Evolutionary conservation across 2,888 invertebrate genomes (phyloP), one percentile per base, ranked within the genome.

Genomic region (Psylliodes chrysocephalus): DNA sequence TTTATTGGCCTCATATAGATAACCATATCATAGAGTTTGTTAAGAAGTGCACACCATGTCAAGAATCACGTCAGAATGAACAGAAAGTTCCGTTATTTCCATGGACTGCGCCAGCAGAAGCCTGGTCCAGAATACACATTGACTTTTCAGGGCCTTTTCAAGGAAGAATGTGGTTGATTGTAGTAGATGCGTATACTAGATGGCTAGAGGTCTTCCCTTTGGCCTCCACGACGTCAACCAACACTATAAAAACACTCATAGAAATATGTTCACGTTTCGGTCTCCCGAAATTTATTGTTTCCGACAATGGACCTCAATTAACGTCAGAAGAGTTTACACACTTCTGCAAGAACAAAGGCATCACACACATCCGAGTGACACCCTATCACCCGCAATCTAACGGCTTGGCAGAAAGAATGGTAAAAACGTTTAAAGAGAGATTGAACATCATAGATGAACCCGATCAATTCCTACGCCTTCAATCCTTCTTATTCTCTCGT

Each of bases 91-190:
- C n/a, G n/a, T n/a, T n/a, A 10, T 67, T 60, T 62, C 63, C 63
- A 1, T 71, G 69, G 62, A 40, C 42, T 14, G 53, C 63, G 35
- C 60, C 67, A 35, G 28, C 71, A 5, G 67, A 71, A 64, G n/a
- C 62, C 60, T 70, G 67, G 70, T 35, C 64, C 6, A 52, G 68
- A 15, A 28, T 68, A 8, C 68, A 69, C 51, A 38, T 67, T 70
- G 40, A 71, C 60, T 30, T 64, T 62, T 54, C 64, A 14, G 22
- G 74, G 46, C 60, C 69, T 25, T 53, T 62, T 53, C 8, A 67
- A 46, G 69, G 75, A 70, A 47, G 78, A 77, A 69, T 80, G 71
- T 70, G 68, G 70, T 14, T 68, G 25, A 30, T 71, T 8, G 30
- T 67, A 10, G 52, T 64, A 28, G 64, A 66, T 22, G 52, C 67